These are phyloP conservation scores for Scolopax bukidnonensis DNA, from an alignment of 2,797 vertebrate species.

Conservation along the genomic window DNA sequence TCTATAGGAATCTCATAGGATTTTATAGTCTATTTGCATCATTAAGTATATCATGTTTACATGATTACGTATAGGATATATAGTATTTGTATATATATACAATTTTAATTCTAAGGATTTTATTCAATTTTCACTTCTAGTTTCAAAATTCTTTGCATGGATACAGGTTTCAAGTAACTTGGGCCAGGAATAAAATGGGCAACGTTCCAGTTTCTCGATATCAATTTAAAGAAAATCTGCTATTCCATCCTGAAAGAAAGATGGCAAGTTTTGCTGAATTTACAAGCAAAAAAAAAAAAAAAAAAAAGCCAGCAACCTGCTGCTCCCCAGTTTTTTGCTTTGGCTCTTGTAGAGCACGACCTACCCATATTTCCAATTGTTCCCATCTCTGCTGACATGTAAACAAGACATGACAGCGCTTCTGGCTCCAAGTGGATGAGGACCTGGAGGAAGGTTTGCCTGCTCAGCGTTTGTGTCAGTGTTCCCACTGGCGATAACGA, in stretches of 20 bases:
- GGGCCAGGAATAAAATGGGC: not conserved
- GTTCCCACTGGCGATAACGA: not conserved
- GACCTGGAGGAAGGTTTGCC: not conserved
- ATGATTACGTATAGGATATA: accelerated
- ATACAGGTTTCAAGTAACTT: not conserved
- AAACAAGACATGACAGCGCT: conserved; percentile 8
- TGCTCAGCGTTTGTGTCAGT: not conserved
- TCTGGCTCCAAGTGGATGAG: not conserved
- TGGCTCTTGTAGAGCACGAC: not conserved
- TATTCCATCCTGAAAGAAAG: not conserved
- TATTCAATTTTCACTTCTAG: not conserved
- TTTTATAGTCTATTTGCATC: not conserved
- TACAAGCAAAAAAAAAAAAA: not conserved
- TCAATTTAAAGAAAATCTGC: not conserved
- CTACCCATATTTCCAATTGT: not conserved
- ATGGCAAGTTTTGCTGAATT: not conserved
- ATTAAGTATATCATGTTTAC: not conserved
- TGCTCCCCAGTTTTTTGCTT: not conserved
- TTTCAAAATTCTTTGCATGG: not conserved
- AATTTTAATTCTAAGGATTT: not conserved
- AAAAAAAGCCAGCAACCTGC: not conserved
- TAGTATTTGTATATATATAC: not conserved
- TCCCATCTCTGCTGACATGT: conserved; percentile 25
- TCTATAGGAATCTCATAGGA: not conserved
- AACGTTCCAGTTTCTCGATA: not conserved